phyloP scores from a whole-genome alignment of 1,140 invertebrate genomes.

The Cydia strobilella region DNA sequence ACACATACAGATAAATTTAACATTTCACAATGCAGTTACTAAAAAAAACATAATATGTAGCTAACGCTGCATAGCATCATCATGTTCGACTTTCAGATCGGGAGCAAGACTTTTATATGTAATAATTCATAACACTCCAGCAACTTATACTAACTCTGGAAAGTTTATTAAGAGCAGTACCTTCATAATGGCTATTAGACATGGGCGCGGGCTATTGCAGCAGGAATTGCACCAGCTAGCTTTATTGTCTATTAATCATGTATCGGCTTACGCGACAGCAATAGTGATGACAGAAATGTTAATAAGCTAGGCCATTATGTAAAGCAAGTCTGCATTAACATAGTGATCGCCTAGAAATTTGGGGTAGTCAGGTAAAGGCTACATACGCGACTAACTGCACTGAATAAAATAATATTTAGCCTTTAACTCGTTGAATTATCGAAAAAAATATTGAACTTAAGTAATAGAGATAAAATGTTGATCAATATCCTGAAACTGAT shows the following conservation, averaged over 20 bases:
- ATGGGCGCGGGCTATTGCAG: not conserved
- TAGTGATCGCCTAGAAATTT: slow-evolving; percentile 10
- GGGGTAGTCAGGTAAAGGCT: not conserved
- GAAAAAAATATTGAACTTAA: too few species aligned
- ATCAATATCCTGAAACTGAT: too few species aligned
- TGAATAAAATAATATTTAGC: not conserved
- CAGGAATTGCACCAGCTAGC: slow-evolving; percentile 16
- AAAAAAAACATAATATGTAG: too few species aligned
- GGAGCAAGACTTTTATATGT: too few species aligned
- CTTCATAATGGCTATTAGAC: slow-evolving; percentile 22
- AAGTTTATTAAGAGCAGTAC: slow-evolving; percentile 3
- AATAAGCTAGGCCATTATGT: slow-evolving; percentile 17
- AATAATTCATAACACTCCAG: too few species aligned
- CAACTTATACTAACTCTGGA: not conserved
- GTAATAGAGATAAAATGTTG: too few species aligned
- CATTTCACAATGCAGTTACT: too few species aligned
- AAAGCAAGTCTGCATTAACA: slow-evolving; percentile 19
- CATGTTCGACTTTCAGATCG: too few species aligned
- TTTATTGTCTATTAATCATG: slow-evolving; percentile 26
- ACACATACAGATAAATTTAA: too few species aligned
- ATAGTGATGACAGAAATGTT: slow-evolving; percentile 29
- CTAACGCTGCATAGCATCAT: too few species aligned
- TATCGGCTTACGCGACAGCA: slow-evolving; percentile 29
- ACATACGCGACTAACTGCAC: not conserved
- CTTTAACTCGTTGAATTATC: too few species aligned